These are phyloP conservation scores for Strix aluco DNA, from an alignment of 2,113 vertebrate genomes.

Conservation along the genomic window DNA sequence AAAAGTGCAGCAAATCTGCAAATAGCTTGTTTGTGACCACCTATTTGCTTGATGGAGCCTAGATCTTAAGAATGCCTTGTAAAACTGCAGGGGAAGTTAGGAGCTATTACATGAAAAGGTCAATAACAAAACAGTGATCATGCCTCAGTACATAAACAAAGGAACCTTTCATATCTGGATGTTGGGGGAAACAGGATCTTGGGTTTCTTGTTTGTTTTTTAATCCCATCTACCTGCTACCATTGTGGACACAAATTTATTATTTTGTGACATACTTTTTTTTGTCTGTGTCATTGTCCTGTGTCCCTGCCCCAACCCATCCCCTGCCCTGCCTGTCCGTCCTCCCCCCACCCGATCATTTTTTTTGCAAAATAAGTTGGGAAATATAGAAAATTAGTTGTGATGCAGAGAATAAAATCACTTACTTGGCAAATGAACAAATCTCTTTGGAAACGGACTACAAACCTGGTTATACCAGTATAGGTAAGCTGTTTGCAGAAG, in stretches of 20 bases:
- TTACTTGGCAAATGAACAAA: neutral
- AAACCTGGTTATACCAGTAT: neutral
- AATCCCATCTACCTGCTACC: neutral
- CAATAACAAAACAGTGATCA: neutral
- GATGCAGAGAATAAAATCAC: neutral
- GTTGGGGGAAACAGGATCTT: neutral
- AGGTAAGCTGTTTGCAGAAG: neutral
- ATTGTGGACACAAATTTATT: neutral
- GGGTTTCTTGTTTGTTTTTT: neutral
- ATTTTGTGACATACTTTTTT: neutral
- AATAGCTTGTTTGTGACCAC: neutral
- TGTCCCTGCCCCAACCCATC: neutral
- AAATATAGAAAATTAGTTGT: neutral
- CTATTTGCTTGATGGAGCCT: neutral
- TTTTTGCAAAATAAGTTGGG: neutral
- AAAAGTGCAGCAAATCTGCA: neutral
- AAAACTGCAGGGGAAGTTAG: neutral
- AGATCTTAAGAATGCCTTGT: neutral
- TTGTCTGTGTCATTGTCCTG: fast-evolving
- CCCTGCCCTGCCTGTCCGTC: no score
- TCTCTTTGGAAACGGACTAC: neutral
- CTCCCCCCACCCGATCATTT: neutral
- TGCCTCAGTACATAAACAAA: neutral
- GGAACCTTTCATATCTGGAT: neutral
- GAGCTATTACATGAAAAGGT: neutral